Conservation (phyloP, 2,113 vertebrate species). For the Pyxicephalus adspersus region DNA sequence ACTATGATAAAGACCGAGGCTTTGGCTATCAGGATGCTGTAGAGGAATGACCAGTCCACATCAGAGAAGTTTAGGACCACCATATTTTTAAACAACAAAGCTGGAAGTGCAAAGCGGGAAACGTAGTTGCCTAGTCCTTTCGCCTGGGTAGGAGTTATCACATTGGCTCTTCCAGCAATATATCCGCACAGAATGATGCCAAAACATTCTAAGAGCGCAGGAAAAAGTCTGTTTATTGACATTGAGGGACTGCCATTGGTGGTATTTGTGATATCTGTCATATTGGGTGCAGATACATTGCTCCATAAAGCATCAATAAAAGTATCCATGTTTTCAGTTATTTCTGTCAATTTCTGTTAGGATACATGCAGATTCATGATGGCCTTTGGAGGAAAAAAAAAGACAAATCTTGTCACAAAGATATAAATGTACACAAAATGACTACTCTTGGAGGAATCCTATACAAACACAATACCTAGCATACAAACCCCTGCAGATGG, state of each 20-base stretch:
- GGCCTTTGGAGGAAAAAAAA: background rate
- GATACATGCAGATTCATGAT: conserved; percentile 3
- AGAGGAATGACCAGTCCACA: conserved; percentile 94
- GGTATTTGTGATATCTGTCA: conserved; percentile 67
- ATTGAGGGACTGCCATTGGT: conserved; percentile 74
- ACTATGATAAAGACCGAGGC: conserved; percentile 87
- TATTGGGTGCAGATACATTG: conserved; percentile 66
- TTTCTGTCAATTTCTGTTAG: background rate
- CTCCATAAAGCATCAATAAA: conserved; percentile 60
- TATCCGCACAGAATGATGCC: conserved; percentile 97
- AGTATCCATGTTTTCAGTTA: conserved; percentile 67
- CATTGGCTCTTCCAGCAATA: conserved; percentile 86
- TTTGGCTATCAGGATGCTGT: conserved; percentile 92
- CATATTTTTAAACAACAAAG: conserved; percentile 97
- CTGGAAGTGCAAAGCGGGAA: conserved; percentile 94
- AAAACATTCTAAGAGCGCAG: conserved; percentile 94
- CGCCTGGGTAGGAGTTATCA: conserved; percentile 90
- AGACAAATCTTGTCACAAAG: too few species aligned
- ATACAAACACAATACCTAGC: too few species aligned
- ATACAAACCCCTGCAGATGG: too few species aligned
- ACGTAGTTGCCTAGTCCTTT: conserved; percentile 95
- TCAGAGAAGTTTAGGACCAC: conserved; percentile 91
- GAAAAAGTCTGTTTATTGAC: conserved; percentile 92
- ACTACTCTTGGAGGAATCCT: too few species aligned
- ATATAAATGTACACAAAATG: too few species aligned